Conservation (phyloP, 2,113 vertebrate genomes). For the Eudorcas thomsonii region DNA sequence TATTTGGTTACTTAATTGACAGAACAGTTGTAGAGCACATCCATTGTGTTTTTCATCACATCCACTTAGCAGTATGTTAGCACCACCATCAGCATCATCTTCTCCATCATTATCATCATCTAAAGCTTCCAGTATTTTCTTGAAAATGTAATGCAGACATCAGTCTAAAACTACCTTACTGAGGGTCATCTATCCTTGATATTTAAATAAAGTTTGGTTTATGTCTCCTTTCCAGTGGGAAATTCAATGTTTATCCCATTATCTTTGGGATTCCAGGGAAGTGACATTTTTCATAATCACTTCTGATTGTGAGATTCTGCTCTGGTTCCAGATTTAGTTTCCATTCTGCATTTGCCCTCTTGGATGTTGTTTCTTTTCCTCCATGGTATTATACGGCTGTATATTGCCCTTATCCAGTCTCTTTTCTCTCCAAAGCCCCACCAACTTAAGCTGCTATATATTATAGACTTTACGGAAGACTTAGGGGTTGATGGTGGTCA, state of each 20-base stretch:
- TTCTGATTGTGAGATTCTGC: neutral
- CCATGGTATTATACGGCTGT: neutral
- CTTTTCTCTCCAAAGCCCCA: neutral
- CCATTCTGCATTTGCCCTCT: neutral
- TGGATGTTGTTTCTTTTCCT: neutral
- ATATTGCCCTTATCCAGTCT: neutral
- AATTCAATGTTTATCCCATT: neutral
- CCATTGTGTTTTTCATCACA: neutral
- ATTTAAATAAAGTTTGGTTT: conserved; percentile 4
- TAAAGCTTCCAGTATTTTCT: neutral
- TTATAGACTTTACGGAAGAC: neutral
- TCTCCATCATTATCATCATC: neutral
- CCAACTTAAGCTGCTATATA: neutral
- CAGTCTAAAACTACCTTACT: neutral
- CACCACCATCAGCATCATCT: neutral
- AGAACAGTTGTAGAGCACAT: neutral
- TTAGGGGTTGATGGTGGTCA: neutral
- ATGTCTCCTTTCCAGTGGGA: neutral
- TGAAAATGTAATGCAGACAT: neutral
- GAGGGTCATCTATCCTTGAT: neutral
- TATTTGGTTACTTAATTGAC: neutral
- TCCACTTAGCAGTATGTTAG: neutral
- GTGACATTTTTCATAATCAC: neutral
- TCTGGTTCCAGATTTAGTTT: neutral
- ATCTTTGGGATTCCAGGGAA: neutral